Evolutionary conservation across 2,888 invertebrate species (phyloP).

Genomic region (Nomada hirtipes): DNA sequence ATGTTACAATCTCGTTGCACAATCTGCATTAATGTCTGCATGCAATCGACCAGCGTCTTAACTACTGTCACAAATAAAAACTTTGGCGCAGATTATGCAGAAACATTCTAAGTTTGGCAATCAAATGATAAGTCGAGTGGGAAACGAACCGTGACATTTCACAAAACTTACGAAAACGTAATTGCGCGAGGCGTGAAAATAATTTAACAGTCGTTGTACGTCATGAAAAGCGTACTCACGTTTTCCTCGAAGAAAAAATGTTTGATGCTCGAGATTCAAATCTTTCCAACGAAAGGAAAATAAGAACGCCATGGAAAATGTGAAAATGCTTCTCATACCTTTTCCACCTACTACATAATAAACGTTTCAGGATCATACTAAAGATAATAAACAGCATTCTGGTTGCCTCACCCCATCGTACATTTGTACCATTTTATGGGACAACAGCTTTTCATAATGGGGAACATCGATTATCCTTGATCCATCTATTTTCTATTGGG

Average conservation of each 20-base stretch:
- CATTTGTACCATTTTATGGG: neutral
- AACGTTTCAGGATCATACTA: neutral
- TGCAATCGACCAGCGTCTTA: neutral
- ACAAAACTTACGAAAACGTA: neutral
- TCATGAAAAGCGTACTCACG: too few relatives aligned
- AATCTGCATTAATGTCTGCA: slow-evolving; percentile 18
- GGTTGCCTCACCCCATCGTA: too few relatives aligned
- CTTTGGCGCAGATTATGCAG: slow-evolving; percentile 17
- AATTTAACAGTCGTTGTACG: neutral
- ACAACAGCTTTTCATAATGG: neutral
- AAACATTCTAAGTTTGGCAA: slow-evolving; percentile 17
- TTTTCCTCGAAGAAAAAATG: neutral
- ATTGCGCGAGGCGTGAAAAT: neutral
- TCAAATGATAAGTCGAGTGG: neutral
- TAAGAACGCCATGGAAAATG: neutral
- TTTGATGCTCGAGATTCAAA: too few relatives aligned
- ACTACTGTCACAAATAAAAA: slow-evolving; percentile 5
- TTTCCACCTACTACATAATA: neutral
- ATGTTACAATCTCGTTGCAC: neutral
- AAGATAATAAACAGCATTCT: neutral
- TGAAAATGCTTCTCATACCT: neutral
- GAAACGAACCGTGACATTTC: neutral
- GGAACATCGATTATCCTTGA: slow-evolving; percentile 2
- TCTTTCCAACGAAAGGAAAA: too few relatives aligned
- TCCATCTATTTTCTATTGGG: neutral